These are phyloP conservation scores for Hymenopus coronatus DNA, from an alignment of 2,888 invertebrate genomes.

Conservation along the genomic window DNA sequence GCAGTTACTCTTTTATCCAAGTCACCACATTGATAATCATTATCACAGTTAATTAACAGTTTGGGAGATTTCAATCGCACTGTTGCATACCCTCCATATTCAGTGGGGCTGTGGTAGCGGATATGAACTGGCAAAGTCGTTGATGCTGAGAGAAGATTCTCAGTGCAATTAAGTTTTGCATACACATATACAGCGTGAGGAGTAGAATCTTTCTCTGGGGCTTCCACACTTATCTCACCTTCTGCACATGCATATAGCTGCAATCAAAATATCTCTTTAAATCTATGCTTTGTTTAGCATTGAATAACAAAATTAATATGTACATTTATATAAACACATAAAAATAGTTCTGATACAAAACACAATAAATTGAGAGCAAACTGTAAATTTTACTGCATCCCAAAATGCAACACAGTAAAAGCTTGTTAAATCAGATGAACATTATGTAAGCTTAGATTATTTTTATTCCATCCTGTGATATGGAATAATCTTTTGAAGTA, in stretches of 20 bases:
- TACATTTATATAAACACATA: neutral
- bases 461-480: too few species aligned
- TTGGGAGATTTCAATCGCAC: conserved; percentile 37
- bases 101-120: conserved; percentile 50
- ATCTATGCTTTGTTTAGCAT: neutral
- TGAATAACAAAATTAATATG: too few species aligned
- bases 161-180: conserved; percentile 40
- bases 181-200: conserved; percentile 45
- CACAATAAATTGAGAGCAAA: too few species aligned
- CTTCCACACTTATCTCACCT: conserved; percentile 47
- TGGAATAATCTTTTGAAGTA: too few species aligned
- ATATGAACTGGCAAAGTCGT: conserved; percentile 50
- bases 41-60: conserved; percentile 33
- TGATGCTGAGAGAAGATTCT: conserved; percentile 37
- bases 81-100: conserved; percentile 46
- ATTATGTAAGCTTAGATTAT: too few species aligned
- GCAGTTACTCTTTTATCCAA: conserved; percentile 42
- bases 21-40: conserved; percentile 40
- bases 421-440: too few species aligned
- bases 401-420: too few species aligned
- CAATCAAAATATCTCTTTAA: neutral
- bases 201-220: conserved; percentile 45
- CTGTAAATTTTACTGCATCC: too few species aligned
- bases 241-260: conserved; percentile 39
- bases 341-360: too few species aligned